phyloP scores from a whole-genome alignment of 2,797 vertebrate species.

The Sebastolobus alascanus region DNA sequence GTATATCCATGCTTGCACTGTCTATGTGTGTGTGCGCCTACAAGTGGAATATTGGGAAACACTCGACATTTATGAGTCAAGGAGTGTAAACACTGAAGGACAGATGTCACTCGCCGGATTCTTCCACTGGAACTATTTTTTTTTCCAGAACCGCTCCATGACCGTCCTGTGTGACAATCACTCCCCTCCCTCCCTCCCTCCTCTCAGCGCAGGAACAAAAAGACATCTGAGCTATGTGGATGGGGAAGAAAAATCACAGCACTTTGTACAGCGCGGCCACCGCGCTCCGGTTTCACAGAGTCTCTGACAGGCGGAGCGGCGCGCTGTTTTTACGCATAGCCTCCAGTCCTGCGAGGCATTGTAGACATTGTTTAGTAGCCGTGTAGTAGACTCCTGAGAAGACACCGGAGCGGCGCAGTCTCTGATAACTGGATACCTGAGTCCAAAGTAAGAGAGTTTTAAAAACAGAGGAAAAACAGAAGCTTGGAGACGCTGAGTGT shows the following conservation, averaged over 20 bases:
- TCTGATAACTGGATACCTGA: constrained; percentile 59
- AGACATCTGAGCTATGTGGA: constrained; percentile 78
- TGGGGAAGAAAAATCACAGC: constrained; percentile 69
- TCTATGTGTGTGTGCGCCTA: not conserved
- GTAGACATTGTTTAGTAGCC: constrained; percentile 48
- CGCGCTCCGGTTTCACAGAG: constrained; percentile 78
- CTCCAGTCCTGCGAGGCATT: constrained; percentile 60
- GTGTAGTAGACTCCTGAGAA: constrained; percentile 52
- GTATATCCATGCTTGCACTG: not conserved
- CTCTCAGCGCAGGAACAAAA: constrained; percentile 69
- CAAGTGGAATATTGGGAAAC: constrained; percentile 32
- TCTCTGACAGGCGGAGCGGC: constrained; percentile 68
- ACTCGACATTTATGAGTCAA: constrained; percentile 32
- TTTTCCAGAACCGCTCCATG: constrained; percentile 43
- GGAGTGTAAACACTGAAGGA: constrained; percentile 50
- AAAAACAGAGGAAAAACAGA: not conserved
- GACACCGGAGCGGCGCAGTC: constrained; percentile 40
- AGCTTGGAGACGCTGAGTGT: constrained; percentile 40
- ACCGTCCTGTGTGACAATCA: constrained; percentile 56
- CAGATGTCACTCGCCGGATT: constrained; percentile 51
- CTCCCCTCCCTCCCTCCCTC: constrained; percentile 39
- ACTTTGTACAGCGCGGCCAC: constrained; percentile 59
- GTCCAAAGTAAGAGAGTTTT: constrained; percentile 21
- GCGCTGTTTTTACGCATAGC: constrained; percentile 75
- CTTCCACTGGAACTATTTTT: constrained; percentile 38